Evolutionary conservation across 2,113 vertebrate species (phyloP).

Genomic region (Diadophis punctatus): DNA sequence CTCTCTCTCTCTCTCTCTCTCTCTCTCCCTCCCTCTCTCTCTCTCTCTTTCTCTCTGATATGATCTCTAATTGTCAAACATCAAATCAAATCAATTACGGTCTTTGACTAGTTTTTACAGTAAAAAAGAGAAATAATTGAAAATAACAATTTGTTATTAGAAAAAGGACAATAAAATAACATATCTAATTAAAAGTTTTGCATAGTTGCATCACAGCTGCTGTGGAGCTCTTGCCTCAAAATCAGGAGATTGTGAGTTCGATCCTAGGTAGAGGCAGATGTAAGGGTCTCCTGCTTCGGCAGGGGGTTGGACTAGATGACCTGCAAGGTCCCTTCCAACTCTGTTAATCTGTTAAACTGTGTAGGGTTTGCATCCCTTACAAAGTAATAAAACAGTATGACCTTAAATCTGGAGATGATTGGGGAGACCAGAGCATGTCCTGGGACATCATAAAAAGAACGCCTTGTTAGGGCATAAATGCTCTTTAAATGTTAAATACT

Average conservation of each 20-base stretch:
- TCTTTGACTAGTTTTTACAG: not conserved
- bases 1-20: too few relatives aligned
- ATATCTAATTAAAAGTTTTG: not conserved
- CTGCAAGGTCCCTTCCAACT: too few relatives aligned
- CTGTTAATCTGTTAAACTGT: too few relatives aligned
- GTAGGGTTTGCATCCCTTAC: not conserved
- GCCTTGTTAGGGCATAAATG: not conserved
- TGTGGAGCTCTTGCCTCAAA: too few relatives aligned
- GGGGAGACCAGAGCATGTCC: not conserved
- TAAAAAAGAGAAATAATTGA: not conserved
- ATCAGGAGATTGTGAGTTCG: too few relatives aligned
- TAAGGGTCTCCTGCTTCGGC: too few relatives aligned
- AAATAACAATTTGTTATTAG: not conserved
- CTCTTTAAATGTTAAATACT: not conserved
- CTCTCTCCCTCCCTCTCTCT: too few relatives aligned
- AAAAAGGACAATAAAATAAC: not conserved
- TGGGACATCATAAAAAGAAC: not conserved
- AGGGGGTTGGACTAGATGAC: too few relatives aligned
- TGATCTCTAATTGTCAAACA: not conserved
- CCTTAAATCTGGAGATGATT: not conserved
- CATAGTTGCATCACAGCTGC: not conserved
- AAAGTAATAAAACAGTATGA: not conserved
- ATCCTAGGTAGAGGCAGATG: too few relatives aligned
- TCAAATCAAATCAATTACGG: not conserved
- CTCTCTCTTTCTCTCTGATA: too few relatives aligned